Base-by-base conservation (phyloP, 2,797 vertebrate species). In the Xenentodon cancila region DNA sequence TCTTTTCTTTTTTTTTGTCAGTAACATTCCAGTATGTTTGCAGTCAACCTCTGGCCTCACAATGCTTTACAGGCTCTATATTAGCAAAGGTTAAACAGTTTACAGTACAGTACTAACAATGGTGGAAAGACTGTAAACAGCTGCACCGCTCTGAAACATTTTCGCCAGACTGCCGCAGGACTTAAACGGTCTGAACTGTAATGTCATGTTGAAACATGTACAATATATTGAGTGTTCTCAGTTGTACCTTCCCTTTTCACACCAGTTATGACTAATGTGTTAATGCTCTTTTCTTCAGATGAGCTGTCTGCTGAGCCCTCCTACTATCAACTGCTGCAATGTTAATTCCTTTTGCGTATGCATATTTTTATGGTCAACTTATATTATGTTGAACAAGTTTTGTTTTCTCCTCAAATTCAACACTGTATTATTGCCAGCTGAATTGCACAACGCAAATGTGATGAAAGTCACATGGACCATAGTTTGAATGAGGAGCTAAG, bases 71-170 rank as follows among this genome's bases (percentile, higher is more conserved):
- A 71, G 70, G 53, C 63, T 70, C 65, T 79, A 76, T 82, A 83
- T 87, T 79, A 74, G 60, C 66, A 59, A 52, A 54, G 50, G 43
- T 81, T 85, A 88, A 89, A 89, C 84, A 81, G 78, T 91, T 92
- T 89, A 86, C 59, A 86, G 73, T 53, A 77, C 60, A 53, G 48
- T 20, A 63, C 52, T 77, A 82, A 87, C 80, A 87, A 71, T 64
- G 59, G 73, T 51, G 59, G 62, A 66, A 53, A 49, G 75, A 84
- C 50, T 80, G 62, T 84, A 87, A 89, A 88, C 86, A 87, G 54
- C 60, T 76, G 74, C 20, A 53, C 47, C 55, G 58, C 42, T 54
- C 53, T 42, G 25, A 53, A 71, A n/a, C 11, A 46, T 66, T 59
- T 73, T 69, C 44, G 48, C 45, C 61, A 56, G 32, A 27, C 22